Evolutionary conservation across 2,888 invertebrate species (phyloP).

Genomic region (Nipponacmea schrenckii): DNA sequence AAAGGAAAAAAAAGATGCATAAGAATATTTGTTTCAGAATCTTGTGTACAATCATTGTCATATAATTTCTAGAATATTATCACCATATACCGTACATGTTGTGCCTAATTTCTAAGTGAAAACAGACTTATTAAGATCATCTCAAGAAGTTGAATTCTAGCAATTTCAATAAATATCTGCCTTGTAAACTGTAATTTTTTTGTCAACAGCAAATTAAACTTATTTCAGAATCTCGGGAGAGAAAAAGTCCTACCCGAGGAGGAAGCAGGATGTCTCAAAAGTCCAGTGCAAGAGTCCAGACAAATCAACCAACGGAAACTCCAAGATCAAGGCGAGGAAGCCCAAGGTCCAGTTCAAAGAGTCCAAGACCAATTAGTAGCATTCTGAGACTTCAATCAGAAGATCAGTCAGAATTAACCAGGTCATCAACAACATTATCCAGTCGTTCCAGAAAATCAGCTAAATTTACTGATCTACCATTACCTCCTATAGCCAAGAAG

Average conservation of each 20-base stretch:
- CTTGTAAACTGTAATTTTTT: no score
- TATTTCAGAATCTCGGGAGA: constrained; percentile 1
- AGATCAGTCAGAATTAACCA: not conserved
- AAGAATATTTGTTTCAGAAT: no score
- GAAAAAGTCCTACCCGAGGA: not conserved
- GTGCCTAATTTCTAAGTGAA: not conserved
- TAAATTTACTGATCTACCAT: not conserved
- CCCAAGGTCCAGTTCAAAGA: not conserved
- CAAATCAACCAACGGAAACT: not conserved
- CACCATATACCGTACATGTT: not conserved
- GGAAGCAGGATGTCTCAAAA: not conserved
- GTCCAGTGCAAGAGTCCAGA: not conserved
- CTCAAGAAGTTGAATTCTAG: no score
- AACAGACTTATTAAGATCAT: no score
- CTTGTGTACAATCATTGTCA: no score
- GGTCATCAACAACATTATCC: constrained; percentile 4
- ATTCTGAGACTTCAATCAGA: not conserved
- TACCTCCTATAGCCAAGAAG: not conserved
- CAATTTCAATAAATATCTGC: no score
- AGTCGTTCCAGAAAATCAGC: not conserved
- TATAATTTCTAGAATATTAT: not conserved
- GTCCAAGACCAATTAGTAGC: constrained; percentile 9
- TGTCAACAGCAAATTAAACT: no score
- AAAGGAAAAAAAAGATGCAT: no score
- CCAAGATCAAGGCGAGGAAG: constrained; percentile 7